phyloP scores from a whole-genome alignment of 1,140 invertebrate genomes.

The Penaeus japonicus region DNA sequence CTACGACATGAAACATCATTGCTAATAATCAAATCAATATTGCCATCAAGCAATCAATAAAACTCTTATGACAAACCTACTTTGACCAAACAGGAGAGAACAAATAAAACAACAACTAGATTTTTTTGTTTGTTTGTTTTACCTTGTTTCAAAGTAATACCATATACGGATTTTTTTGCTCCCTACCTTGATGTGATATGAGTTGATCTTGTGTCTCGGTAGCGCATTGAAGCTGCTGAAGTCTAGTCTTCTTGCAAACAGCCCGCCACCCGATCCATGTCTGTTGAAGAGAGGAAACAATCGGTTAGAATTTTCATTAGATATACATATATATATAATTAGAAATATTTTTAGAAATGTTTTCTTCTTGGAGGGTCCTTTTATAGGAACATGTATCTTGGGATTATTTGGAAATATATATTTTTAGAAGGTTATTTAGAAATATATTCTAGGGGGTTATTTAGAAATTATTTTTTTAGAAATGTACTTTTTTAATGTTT shows the following conservation, averaged over 20 bases:
- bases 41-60: no score
- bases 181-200: constrained; percentile 97
- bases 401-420: no score
- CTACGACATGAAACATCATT: no score
- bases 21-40: no score
- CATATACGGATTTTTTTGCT: background rate
- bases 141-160: background rate
- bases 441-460: no score
- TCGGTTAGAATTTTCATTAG: background rate
- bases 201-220: constrained; percentile 94
- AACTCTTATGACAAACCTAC: background rate
- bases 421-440: no score
- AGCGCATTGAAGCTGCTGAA: constrained; percentile 94
- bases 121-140: background rate
- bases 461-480: no score
- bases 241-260: constrained; percentile 88
- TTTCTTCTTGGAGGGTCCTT: no score
- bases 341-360: no score
- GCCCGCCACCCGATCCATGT: constrained; percentile 84
- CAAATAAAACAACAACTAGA: background rate
- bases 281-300: constrained; percentile 67
- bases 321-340: no score
- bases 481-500: no score
- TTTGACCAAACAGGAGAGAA: background rate
- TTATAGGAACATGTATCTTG: no score